Evolutionary conservation across 1,140 invertebrate genomes (phyloP), one percentile per base, ranked within the genome.

Genomic region (Drosophila murphyi): DNA sequence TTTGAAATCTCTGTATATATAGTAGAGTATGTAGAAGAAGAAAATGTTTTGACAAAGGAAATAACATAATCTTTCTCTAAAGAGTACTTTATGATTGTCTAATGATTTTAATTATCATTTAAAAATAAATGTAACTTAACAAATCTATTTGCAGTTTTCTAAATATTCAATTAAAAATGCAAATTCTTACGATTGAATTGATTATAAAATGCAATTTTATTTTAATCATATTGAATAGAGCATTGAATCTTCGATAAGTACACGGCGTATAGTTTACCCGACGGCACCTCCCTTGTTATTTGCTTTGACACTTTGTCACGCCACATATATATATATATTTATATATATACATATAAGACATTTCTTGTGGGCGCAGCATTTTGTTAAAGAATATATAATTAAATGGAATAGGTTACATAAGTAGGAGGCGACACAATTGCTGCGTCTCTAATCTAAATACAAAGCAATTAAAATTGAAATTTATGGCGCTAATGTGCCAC

Each of bases 401-500:
- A 50, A 82, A 69, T 60, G 39, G 45, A 73, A 74, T 76, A 60
- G 75, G 39, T 43, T 87, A 55, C 29, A 62, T 73, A 82, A 56
- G 20, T 20, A 20, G 34, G 35, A 57, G 52, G 67, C 68, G 48
- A 85, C 64, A 80, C 73, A 85, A 85, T 74, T 77, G 71, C 64
- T 57, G 12, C 5, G 43, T 31, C 20, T 61, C 76, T 87, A 87
- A 87, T 87, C 83, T 87, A 48, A 79, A 77, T 76, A 61, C 45
- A 77, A 70, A 64, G 76, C 77, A 82, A 87, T 87, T 87, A 88
- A 87, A 89, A 78, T 51, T 67, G 37, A 80, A 78, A 87, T 87
- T 87, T 87, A 87, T 88, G 80, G 63, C 68, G 51, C 47, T 55
- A 63, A 80, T 88, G 83, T 80, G 76, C 76, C 82, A 86, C 60